Conservation (phyloP, 2,888 invertebrate genomes). For the Drosophila neotestacea region DNA sequence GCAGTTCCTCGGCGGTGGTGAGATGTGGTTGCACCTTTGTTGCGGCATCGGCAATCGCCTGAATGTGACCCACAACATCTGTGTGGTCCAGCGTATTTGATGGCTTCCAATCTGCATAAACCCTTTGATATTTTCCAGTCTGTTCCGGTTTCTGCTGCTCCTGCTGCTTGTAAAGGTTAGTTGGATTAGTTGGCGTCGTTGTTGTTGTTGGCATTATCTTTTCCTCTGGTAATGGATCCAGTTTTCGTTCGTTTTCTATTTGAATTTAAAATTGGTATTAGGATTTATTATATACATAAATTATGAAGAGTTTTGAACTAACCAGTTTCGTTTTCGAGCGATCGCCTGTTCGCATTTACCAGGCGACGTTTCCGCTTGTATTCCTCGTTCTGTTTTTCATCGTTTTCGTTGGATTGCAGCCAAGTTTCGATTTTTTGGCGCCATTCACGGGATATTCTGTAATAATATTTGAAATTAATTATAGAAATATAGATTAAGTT, state of each 20-base stretch:
- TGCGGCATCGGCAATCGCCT: constrained; percentile 90
- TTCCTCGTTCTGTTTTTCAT: constrained; percentile 90
- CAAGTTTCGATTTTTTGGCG: constrained; percentile 96
- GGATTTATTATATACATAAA: neutral
- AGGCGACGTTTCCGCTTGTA: constrained; percentile 89
- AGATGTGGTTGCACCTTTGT: constrained; percentile 87
- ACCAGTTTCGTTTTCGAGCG: constrained; percentile 95
- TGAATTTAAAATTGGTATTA: neutral
- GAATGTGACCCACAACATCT: constrained; percentile 93
- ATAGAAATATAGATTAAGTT: no score
- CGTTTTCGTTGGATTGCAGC: constrained; percentile 94
- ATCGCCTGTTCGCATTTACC: constrained; percentile 89
- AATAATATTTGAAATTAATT: neutral
- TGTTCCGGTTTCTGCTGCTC: constrained; percentile 23
- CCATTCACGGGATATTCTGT: constrained; percentile 90
- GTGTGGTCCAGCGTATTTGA: constrained; percentile 91
- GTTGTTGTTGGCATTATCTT: constrained; percentile 84
- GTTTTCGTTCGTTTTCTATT: constrained; percentile 92
- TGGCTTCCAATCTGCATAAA: constrained; percentile 93
- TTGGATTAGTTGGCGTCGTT: constrained; percentile 61
- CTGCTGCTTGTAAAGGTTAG: constrained; percentile 73
- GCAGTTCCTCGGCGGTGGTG: constrained; percentile 87
- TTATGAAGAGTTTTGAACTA: constrained; percentile 25
- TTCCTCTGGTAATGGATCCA: constrained; percentile 92
- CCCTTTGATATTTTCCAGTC: constrained; percentile 86